Evolutionary conservation across 2,888 invertebrate species (phyloP), one percentile per base, ranked within the genome.

Genomic region (Nezara viridula): DNA sequence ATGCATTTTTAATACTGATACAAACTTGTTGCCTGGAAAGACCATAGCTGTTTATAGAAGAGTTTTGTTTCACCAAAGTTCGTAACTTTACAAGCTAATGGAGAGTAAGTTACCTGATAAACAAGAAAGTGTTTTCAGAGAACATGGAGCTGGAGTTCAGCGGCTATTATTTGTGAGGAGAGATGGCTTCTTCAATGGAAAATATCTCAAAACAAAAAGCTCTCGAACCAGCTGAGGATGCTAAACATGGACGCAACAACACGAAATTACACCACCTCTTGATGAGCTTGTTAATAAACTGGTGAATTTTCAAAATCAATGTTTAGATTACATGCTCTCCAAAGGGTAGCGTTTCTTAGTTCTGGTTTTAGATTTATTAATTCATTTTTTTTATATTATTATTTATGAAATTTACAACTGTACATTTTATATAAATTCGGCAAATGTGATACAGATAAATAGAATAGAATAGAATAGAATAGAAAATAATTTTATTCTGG

Each of bases 51-150:
- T 37, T 73, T 60, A 60, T 60, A 32, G 60, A 60, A 60, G 60
- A 60, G 60, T 60, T 73, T 37, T 73, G 66, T 73, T 73, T 37
- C 66, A 73, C 14, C 19, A 21, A 73, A 73, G 66, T 73, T 73
- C 6, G 66, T 73, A 73, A 73, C 19, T 73, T 73, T 37, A 73
- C 66, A 73, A 73, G 32, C 37, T 73, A 19, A 37, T 37, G 37
- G 66, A 37, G 66, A 73, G 66, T 73, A 73, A 73, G 37, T 32
- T 73, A 73, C 32, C 66, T 37, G 66, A 73, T 73, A 73, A 73
- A 73, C 66, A 73, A 73, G 66, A 73, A 37, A 37, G 32, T 73
- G 66, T 73, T 73, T 37, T 21, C 32, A 10, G 32, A 32, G 32
- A 73, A 73, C 66, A 37, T 5, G 66, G 37, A 37, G 32, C 9